These are phyloP conservation scores for Hystrix cristata DNA, from an alignment of 2,113 vertebrate genomes.

Conservation along the genomic window DNA sequence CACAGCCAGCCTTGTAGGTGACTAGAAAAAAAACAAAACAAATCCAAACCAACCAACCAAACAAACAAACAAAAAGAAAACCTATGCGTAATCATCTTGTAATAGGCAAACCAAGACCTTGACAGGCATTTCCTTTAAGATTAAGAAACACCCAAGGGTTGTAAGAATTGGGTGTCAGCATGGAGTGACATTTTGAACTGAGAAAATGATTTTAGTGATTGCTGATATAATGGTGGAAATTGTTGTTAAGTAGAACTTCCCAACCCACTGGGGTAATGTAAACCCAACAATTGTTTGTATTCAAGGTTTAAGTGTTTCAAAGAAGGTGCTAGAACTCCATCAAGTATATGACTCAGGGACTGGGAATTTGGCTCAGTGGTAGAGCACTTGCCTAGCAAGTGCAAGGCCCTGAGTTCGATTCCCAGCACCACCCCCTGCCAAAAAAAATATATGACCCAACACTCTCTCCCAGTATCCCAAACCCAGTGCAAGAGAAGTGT, in stretches of 20 bases:
- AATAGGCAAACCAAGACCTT: not conserved
- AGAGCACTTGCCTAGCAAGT: no score
- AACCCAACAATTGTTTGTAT: not conserved
- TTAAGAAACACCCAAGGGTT: not conserved
- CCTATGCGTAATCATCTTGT: not conserved
- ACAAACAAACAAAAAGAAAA: not conserved
- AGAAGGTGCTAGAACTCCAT: not conserved
- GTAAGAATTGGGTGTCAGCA: not conserved
- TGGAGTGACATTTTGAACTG: conserved; percentile 60
- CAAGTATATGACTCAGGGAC: not conserved
- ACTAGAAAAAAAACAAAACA: not conserved
- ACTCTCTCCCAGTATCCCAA: not conserved
- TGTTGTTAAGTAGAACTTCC: not conserved
- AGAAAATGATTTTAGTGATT: conserved; percentile 23
- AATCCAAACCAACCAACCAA: not conserved
- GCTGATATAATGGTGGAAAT: conserved; percentile 21
- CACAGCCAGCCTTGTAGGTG: not conserved
- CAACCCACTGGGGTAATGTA: conserved; percentile 5
- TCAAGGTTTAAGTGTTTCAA: not conserved
- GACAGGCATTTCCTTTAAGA: not conserved
- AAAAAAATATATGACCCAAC: not conserved
- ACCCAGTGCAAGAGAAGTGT: not conserved
- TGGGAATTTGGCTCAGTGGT: no score
- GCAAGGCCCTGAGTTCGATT: no score
- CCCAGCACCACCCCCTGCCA: no score